Percentiles rank a stretch among this genome's conserved stretches.
Evolutionary conservation across 2,113 vertebrate genomes (phyloP).

Genomic region (Mus pahari): DNA sequence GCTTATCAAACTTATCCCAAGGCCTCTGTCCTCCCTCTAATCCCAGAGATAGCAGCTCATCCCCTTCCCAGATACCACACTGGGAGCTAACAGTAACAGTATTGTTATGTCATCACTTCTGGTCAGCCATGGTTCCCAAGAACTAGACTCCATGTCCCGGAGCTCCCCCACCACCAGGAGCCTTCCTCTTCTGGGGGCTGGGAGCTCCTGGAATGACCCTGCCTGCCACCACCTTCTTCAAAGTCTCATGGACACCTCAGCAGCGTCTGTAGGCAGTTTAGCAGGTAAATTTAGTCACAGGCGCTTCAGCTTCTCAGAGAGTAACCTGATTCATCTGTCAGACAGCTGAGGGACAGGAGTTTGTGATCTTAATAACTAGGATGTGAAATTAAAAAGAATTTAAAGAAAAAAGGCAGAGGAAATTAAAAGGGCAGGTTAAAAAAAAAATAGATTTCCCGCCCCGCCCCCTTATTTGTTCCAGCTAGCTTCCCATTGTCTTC

Average conservation of each 20-base stretch:
- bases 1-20: not conserved
- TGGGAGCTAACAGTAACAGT: not conserved
- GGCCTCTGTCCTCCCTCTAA: not conserved
- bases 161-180: not conserved
- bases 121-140: not conserved
- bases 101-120: not conserved
- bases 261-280: not conserved
- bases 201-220: not conserved
- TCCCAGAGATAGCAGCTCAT: not conserved
- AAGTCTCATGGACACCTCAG: not conserved
- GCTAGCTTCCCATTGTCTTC: slow-evolving; percentile 60
- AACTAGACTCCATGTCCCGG: not conserved
- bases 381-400: slow-evolving; percentile 70
- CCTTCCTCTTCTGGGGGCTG: not conserved
- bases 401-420: slow-evolving; percentile 36
- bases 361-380: slow-evolving; percentile 78
- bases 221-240: not conserved
- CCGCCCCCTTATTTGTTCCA: slow-evolving; percentile 41
- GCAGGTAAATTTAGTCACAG: not conserved
- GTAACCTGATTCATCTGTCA: slow-evolving; percentile 62
- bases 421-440: slow-evolving; percentile 75
- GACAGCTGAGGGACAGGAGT: slow-evolving; percentile 47
- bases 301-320: not conserved
- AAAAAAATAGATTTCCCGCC: slow-evolving; percentile 49
- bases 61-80: not conserved